Conservation (phyloP, 2,888 invertebrate species). For the Corythucha ciliata region DNA sequence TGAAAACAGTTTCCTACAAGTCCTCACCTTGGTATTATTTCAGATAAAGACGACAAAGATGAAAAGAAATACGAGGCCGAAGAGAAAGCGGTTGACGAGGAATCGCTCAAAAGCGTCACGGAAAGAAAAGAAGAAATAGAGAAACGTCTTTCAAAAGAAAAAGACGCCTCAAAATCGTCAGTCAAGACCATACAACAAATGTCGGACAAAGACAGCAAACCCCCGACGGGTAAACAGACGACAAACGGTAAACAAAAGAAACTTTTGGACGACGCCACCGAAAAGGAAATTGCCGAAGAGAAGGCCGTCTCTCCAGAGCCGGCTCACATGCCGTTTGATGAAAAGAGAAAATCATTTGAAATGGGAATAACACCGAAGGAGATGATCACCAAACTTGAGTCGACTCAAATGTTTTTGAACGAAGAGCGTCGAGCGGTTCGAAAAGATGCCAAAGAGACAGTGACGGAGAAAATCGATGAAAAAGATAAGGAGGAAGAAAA, state of each 20-base stretch:
- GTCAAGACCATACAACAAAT: no score
- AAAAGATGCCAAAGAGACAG: slow-evolving; percentile 16
- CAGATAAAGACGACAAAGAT: slow-evolving; percentile 46
- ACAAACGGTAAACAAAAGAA: slow-evolving; percentile 18
- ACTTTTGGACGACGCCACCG: slow-evolving; percentile 25
- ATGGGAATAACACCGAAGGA: slow-evolving; percentile 31
- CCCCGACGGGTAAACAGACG: slow-evolving; percentile 8
- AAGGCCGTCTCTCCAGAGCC: slow-evolving; percentile 35
- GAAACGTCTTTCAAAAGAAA: slow-evolving; percentile 25
- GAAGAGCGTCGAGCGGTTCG: slow-evolving; percentile 25
- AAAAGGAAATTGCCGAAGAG: slow-evolving; percentile 34
- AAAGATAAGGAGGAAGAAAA: slow-evolving; percentile 24
- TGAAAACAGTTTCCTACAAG: background rate
- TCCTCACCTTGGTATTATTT: slow-evolving; percentile 40
- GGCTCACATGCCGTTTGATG: slow-evolving; percentile 35
- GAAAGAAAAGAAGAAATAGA: slow-evolving; percentile 49
- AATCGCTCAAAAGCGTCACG: slow-evolving; percentile 59
- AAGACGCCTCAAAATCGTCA: slow-evolving; percentile 25
- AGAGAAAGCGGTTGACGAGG: slow-evolving; percentile 59
- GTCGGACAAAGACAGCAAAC: slow-evolving; percentile 20
- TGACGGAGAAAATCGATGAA: slow-evolving; percentile 9
- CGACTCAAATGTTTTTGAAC: slow-evolving; percentile 25
- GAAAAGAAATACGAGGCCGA: slow-evolving; percentile 72
- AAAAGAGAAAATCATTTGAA: slow-evolving; percentile 37
- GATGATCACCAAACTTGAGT: slow-evolving; percentile 14